phyloP scores from a whole-genome alignment of 2,797 vertebrate genomes.

The Schizothorax lantsangensis region DNA sequence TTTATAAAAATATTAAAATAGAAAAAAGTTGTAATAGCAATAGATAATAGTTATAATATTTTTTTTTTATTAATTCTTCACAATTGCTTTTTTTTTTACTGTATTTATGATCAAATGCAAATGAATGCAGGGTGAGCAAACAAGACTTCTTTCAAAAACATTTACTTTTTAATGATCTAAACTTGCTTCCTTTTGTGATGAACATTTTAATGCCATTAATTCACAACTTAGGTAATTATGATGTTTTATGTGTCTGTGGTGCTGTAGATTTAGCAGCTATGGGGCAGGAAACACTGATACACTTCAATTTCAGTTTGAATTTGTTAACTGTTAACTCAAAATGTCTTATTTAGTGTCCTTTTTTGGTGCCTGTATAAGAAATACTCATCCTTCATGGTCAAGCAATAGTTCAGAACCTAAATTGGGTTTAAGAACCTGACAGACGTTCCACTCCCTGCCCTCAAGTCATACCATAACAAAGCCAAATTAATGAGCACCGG shows the following conservation, averaged over 20 bases:
- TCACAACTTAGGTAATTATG: background rate
- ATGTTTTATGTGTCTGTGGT: no score
- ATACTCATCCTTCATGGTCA: slow-evolving; percentile 51
- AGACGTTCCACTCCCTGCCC: slow-evolving; percentile 59
- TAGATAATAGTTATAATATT: background rate
- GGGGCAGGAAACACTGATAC: background rate
- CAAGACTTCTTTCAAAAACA: background rate
- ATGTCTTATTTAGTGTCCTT: background rate
- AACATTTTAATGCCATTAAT: background rate
- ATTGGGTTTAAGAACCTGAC: slow-evolving; percentile 65
- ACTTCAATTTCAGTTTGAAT: background rate
- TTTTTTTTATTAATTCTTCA: background rate
- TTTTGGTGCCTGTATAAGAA: background rate
- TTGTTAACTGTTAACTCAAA: background rate
- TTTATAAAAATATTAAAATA: background rate
- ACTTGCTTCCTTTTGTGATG: background rate
- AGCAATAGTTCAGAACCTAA: slow-evolving; percentile 61
- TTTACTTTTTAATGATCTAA: background rate
- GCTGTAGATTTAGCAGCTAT: background rate
- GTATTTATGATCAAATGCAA: background rate
- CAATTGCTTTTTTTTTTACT: background rate
- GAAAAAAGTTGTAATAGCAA: background rate
- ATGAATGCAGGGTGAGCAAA: background rate
- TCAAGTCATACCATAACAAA: slow-evolving; percentile 43
- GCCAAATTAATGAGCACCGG: slow-evolving; percentile 60